Percentiles rank a stretch among this genome's conserved stretches.
These are phyloP conservation scores for Bergia puertoricense DNA, from an alignment of 92 coral and sea anemone genomes.

Conservation along the genomic window DNA sequence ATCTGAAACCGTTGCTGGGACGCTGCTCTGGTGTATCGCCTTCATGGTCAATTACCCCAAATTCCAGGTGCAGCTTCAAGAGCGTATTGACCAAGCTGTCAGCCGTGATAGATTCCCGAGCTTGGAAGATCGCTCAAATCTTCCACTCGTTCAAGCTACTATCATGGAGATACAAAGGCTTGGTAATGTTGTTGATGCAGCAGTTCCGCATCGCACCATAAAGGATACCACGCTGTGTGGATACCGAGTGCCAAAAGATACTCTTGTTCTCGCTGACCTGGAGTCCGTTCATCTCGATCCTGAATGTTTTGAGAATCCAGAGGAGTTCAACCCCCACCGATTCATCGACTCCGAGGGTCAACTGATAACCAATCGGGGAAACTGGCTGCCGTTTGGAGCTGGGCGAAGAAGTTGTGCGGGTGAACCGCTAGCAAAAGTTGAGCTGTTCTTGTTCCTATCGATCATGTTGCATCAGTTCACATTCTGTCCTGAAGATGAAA, in stretches of 20 bases:
- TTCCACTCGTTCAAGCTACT: constrained; percentile 15
- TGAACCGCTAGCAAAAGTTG: constrained; percentile 28
- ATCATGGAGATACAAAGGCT: constrained; percentile 19
- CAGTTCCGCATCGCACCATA: neutral
- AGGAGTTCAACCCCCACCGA: constrained; percentile 12
- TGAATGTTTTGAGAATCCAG: constrained; percentile 9
- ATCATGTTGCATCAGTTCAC: constrained; percentile 18
- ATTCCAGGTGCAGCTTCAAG: constrained; percentile 1
- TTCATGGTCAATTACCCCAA: neutral
- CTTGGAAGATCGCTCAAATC: constrained; percentile 16
- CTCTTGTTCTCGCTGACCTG: neutral
- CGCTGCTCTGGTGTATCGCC: constrained; percentile 5
- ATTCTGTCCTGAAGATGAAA: constrained; percentile 14
- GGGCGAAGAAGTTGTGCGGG: constrained; percentile 35
- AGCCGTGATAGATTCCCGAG: constrained; percentile 7
- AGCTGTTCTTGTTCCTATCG: constrained; percentile 17
- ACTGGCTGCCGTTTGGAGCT: constrained; percentile 26
- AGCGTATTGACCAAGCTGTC: neutral
- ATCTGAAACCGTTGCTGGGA: neutral
- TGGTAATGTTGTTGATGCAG: neutral
- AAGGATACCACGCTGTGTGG: constrained; percentile 16
- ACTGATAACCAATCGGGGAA: constrained; percentile 5
- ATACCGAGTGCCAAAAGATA: constrained; percentile 19
- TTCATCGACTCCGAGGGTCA: constrained; percentile 15
- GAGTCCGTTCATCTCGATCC: constrained; percentile 14